These are phyloP conservation scores for Scaptomyza parva DNA, from an alignment of 2,888 invertebrate genomes.

Conservation along the genomic window DNA sequence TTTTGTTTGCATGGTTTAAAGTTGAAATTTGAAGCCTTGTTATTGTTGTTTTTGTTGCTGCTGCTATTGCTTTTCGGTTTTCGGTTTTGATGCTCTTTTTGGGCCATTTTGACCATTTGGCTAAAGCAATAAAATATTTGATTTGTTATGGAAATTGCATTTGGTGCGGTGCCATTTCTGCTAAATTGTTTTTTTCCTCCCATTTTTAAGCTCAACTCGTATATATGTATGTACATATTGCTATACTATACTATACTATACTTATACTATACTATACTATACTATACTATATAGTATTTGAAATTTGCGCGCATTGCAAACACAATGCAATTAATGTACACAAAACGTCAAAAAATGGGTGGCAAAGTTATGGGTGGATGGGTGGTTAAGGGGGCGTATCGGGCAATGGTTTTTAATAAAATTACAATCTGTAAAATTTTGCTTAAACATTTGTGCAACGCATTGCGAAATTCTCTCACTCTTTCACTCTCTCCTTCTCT, in stretches of 20 bases:
- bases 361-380: neutral
- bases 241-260: too few relatives aligned
- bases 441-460: slow-evolving; percentile 41
- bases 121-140: slow-evolving; percentile 74
- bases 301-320: slow-evolving; percentile 37
- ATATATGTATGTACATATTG: neutral
- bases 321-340: slow-evolving; percentile 50
- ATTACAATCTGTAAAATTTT: slow-evolving; percentile 37
- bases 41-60: neutral
- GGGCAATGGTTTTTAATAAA: slow-evolving; percentile 43
- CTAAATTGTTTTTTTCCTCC: slow-evolving; percentile 26
- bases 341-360: neutral
- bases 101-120: slow-evolving; percentile 42
- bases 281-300: slow-evolving; percentile 4
- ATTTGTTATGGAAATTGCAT: slow-evolving; percentile 77
- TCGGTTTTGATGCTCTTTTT: slow-evolving; percentile 6
- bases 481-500: neutral
- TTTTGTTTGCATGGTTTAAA: slow-evolving; percentile 47
- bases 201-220: neutral
- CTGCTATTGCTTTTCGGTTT: slow-evolving; percentile 17
- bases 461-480: slow-evolving; percentile 36
- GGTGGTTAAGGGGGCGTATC: neutral
- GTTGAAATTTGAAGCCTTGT: slow-evolving; percentile 53
- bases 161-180: slow-evolving; percentile 41
- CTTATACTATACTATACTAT: too few relatives aligned